These are phyloP conservation scores for Neoascia interrupta DNA, from an alignment of 2,888 invertebrate species.

Conservation along the genomic window DNA sequence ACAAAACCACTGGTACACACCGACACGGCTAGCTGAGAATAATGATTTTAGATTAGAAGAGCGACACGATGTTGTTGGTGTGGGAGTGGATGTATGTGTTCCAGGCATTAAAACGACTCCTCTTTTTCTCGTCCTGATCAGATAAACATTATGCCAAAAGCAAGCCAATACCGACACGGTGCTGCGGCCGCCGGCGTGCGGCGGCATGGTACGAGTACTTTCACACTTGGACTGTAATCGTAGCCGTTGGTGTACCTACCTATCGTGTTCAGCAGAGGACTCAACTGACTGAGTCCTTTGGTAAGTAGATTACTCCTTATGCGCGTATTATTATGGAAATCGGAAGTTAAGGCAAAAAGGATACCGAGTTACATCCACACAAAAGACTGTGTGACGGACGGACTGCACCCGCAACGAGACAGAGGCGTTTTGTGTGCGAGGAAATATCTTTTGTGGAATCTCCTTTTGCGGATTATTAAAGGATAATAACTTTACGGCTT, in stretches of 20 bases:
- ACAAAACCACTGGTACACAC: slow-evolving; percentile 44
- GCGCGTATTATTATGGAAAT: slow-evolving; percentile 65
- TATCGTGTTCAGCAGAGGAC: background rate
- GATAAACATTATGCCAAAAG: slow-evolving; percentile 45
- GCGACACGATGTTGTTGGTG: background rate
- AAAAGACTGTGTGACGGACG: background rate
- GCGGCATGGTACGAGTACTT: no score
- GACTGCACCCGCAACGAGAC: slow-evolving; percentile 14
- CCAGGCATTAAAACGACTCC: slow-evolving; percentile 14
- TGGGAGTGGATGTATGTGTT: slow-evolving; percentile 4
- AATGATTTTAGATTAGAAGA: slow-evolving; percentile 51
- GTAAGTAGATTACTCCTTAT: slow-evolving; percentile 65
- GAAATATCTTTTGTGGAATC: slow-evolving; percentile 28
- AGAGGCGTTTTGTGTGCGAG: slow-evolving; percentile 2
- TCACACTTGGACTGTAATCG: slow-evolving; percentile 41
- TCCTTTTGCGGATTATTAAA: slow-evolving; percentile 43
- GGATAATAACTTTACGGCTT: slow-evolving; percentile 42
- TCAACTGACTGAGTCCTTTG: slow-evolving; percentile 13
- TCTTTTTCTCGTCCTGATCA: slow-evolving; percentile 54
- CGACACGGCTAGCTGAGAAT: slow-evolving; percentile 25
- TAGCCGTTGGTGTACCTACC: no score
- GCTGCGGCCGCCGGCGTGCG: no score
- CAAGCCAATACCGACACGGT: slow-evolving; percentile 3
- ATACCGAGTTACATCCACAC: background rate
- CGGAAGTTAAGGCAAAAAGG: slow-evolving; percentile 43